A percentile compares a stretch with the other conserved stretches of the same genome.
Conservation (phyloP, 2,888 invertebrate genomes). For the Scrobipalpa costella region DNA sequence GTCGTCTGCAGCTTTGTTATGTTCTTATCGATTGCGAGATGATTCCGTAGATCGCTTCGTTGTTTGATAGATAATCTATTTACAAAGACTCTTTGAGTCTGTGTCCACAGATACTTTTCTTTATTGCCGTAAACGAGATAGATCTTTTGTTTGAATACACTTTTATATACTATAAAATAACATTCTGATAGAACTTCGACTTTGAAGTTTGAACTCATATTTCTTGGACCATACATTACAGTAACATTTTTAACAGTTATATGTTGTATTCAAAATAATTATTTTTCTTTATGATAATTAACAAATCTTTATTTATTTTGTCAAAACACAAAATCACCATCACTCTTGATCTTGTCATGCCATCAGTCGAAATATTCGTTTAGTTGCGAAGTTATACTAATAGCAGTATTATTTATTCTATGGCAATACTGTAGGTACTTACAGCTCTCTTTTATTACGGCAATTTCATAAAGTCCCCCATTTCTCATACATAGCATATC, state of each 20-base stretch:
- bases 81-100: slow-evolving; percentile 19
- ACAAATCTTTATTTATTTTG: too few species aligned
- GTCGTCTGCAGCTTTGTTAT: slow-evolving; percentile 73
- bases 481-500: neutral
- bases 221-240: neutral
- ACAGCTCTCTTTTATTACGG: neutral
- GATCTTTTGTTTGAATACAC: slow-evolving; percentile 9
- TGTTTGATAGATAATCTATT: slow-evolving; percentile 41
- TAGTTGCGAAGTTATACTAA: too few species aligned
- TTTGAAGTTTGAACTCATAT: neutral
- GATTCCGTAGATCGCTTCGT: slow-evolving; percentile 39
- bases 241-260: too few species aligned
- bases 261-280: too few species aligned
- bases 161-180: neutral
- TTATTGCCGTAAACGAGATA: neutral
- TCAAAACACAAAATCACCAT: too few species aligned
- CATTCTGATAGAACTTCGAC: neutral
- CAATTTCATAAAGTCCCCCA: neutral
- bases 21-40: slow-evolving; percentile 64
- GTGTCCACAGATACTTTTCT: slow-evolving; percentile 4
- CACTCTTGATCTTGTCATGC: too few species aligned
- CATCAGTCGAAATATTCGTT: too few species aligned
- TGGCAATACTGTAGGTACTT: neutral
- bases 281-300: too few species aligned
- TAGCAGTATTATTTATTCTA: too few species aligned